These are phyloP conservation scores for Rhimphoctona megacephalus DNA, from an alignment of 2,888 invertebrate species.

Conservation along the genomic window DNA sequence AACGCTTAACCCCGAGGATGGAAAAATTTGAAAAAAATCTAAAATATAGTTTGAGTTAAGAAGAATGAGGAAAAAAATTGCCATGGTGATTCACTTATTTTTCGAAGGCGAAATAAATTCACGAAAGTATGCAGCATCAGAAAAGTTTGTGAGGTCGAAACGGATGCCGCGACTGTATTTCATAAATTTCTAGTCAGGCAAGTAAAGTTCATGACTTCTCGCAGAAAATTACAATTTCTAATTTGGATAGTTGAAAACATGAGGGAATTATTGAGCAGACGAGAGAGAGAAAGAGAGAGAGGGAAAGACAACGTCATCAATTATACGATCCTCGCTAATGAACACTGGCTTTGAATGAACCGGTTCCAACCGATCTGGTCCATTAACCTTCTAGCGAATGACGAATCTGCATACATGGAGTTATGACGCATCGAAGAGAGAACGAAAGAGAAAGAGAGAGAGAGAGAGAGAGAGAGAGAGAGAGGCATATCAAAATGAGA, in stretches of 20 bases:
- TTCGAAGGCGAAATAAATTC: neutral
- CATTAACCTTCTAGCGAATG: slow-evolving; percentile 51
- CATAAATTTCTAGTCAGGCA: neutral
- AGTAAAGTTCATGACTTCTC: neutral
- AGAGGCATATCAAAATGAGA: neutral
- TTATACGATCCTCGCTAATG: slow-evolving; percentile 56
- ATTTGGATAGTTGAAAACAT: slow-evolving; percentile 49
- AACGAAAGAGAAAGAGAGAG: slow-evolving; percentile 40
- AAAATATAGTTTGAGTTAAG: neutral
- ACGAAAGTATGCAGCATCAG: neutral
- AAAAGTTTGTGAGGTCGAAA: neutral
- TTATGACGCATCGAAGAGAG: slow-evolving; percentile 56
- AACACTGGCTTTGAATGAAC: slow-evolving; percentile 31
- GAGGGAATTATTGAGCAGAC: slow-evolving; percentile 52
- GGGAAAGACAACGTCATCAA: slow-evolving; percentile 27
- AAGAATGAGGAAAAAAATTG: neutral
- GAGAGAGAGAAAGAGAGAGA: slow-evolving; percentile 1
- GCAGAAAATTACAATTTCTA: slow-evolving; percentile 56
- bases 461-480: neutral
- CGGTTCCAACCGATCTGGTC: slow-evolving; percentile 45
- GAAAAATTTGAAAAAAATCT: too few species aligned
- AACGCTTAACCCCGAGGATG: too few species aligned
- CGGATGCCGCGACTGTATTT: neutral
- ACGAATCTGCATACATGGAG: slow-evolving; percentile 46
- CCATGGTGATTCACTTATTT: neutral